A percentile compares a stretch with the other conserved stretches of the same genome.
These are phyloP conservation scores for Lutjanus erythropterus DNA, from an alignment of 2,113 vertebrate genomes.

Conservation along the genomic window DNA sequence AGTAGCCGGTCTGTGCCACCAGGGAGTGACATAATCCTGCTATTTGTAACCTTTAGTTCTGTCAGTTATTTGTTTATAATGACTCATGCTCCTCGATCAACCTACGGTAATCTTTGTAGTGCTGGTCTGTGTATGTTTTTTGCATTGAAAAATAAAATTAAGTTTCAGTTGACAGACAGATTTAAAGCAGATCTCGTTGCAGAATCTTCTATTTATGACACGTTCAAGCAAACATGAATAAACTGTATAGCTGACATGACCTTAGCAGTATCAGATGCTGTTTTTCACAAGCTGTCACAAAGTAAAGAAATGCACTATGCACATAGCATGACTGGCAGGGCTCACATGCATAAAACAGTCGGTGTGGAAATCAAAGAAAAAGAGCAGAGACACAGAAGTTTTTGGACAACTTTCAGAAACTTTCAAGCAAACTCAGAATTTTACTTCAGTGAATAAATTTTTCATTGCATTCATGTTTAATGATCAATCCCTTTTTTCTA, in stretches of 20 bases:
- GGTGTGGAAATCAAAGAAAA: neutral
- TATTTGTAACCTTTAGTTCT: no score
- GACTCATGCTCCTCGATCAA: neutral
- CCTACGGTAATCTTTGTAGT: neutral
- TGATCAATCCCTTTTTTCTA: neutral
- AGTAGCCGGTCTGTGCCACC: conserved; percentile 10
- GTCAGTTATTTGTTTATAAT: neutral
- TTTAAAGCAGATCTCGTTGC: neutral
- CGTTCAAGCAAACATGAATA: neutral
- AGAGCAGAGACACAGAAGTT: neutral
- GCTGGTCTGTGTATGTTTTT: neutral
- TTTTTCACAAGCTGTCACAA: neutral
- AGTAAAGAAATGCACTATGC: conserved; percentile 4
- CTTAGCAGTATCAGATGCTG: neutral
- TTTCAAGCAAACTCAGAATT: neutral
- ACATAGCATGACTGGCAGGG: neutral
- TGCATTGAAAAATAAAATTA: neutral
- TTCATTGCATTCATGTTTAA: conserved; percentile 8
- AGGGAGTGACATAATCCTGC: neutral
- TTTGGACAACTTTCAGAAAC: no score
- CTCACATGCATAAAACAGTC: conserved; percentile 35
- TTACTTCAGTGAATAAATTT: neutral
- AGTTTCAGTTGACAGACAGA: neutral
- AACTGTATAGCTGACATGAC: neutral
- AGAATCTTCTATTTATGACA: neutral